phyloP scores from a whole-genome alignment of 1,140 invertebrate genomes.

The Drosophila kurseongensis region DNA sequence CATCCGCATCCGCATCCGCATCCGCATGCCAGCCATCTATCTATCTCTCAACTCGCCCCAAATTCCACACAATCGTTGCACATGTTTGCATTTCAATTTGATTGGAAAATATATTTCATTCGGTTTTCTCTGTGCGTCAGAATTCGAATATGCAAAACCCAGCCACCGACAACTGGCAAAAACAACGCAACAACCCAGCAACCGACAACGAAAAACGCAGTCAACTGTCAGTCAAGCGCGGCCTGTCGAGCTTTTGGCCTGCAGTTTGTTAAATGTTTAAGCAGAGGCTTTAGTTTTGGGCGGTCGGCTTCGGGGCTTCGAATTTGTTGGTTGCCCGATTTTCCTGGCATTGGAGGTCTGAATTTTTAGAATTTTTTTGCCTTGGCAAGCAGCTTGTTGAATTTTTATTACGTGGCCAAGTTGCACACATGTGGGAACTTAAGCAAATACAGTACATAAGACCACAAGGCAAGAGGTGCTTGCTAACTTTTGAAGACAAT shows the following conservation, averaged over 20 bases:
- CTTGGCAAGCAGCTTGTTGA: constrained; percentile 66
- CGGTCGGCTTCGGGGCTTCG: constrained; percentile 35
- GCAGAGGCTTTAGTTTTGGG: constrained; percentile 64
- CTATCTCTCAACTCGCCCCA: constrained; percentile 14
- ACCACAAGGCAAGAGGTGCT: not conserved
- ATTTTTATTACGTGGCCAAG: constrained; percentile 75
- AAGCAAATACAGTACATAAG: constrained; percentile 5
- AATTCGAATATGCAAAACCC: constrained; percentile 65
- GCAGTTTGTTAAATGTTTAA: constrained; percentile 81
- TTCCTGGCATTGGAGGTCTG: constrained; percentile 12
- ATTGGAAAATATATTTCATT: constrained; percentile 81
- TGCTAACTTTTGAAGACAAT: not conserved
- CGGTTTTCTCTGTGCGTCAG: constrained; percentile 48
- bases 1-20: constrained; percentile 37
- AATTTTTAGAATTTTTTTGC: constrained; percentile 26
- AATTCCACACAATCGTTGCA: constrained; percentile 53
- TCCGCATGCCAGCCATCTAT: constrained; percentile 12
- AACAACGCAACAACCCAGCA: constrained; percentile 23
- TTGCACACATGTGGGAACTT: constrained; percentile 31
- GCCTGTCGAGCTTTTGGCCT: constrained; percentile 74
- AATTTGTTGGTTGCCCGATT: constrained; percentile 27
- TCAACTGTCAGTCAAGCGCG: constrained; percentile 77
- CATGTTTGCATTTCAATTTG: constrained; percentile 81
- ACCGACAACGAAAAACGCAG: constrained; percentile 46
- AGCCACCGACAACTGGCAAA: constrained; percentile 14